Evolutionary conservation across 2,113 vertebrate species (phyloP).

Genomic region (Ictalurus punctatus): DNA sequence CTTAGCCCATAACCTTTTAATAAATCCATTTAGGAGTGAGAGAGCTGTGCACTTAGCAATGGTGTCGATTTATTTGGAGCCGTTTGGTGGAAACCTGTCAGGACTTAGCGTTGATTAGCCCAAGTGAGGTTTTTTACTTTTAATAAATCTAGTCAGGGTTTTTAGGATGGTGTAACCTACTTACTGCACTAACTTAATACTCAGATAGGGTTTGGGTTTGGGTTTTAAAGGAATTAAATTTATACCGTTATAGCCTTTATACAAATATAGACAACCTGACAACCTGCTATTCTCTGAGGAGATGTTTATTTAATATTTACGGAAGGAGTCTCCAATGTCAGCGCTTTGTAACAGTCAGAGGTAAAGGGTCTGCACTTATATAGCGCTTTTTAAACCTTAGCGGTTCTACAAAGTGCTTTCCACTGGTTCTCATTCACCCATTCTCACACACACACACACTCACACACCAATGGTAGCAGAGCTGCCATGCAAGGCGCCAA

Average conservation of each 20-base stretch:
- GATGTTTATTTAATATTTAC: not conserved
- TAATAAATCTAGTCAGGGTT: slow-evolving; percentile 1
- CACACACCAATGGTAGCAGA: no score
- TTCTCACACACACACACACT: no score
- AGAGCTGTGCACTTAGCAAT: slow-evolving; percentile 38
- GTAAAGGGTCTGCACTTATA: no score
- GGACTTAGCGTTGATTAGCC: slow-evolving; percentile 35
- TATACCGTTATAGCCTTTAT: not conserved
- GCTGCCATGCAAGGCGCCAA: no score
- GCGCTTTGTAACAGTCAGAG: no score
- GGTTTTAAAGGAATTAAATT: not conserved
- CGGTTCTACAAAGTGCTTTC: no score
- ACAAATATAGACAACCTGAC: not conserved
- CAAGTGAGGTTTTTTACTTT: not conserved
- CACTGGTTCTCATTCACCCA: no score
- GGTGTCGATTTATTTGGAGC: slow-evolving; percentile 29
- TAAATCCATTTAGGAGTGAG: slow-evolving; percentile 60
- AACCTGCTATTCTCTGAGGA: not conserved
- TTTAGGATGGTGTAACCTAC: not conserved
- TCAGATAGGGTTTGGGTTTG: not conserved
- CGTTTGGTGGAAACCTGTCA: slow-evolving; percentile 19
- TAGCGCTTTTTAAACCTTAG: no score
- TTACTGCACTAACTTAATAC: not conserved
- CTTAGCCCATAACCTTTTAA: slow-evolving; percentile 61
- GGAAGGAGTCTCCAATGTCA: not conserved